Conservation (phyloP, 2,113 vertebrate genomes). For the Dinomys branickii region DNA sequence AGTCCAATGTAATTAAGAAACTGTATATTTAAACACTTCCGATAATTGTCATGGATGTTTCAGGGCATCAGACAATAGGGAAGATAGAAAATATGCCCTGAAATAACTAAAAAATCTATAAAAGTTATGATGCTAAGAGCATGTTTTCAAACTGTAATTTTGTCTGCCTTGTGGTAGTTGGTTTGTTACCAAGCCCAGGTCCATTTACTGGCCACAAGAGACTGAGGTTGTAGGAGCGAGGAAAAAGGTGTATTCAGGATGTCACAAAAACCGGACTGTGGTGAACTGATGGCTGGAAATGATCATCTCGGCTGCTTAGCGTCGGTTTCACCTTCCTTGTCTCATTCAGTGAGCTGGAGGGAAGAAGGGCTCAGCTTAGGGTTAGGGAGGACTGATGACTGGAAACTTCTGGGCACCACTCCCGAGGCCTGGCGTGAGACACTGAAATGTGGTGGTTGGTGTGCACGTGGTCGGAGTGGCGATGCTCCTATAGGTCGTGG, state of each 20-base stretch:
- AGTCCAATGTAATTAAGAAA: conserved; percentile 29
- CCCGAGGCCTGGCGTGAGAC: neutral
- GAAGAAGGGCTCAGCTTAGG: neutral
- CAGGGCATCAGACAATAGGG: neutral
- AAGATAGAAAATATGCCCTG: conserved; percentile 14
- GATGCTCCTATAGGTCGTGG: neutral
- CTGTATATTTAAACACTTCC: neutral
- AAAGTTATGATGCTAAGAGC: neutral
- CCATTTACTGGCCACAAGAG: neutral
- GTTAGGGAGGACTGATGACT: neutral
- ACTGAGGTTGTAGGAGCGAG: neutral
- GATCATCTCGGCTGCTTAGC: neutral
- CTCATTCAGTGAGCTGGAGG: neutral
- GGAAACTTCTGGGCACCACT: neutral
- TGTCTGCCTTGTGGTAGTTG: neutral
- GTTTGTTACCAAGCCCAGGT: neutral
- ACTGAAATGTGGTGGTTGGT: too few species aligned
- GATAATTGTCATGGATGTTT: conserved; percentile 15
- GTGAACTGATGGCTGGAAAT: neutral
- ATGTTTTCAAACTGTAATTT: neutral
- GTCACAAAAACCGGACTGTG: neutral
- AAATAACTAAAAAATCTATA: conserved; percentile 34
- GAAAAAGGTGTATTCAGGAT: neutral
- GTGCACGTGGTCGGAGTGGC: neutral
- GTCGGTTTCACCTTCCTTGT: neutral